Evolutionary conservation across 2,113 vertebrate genomes (phyloP), one percentile per base, ranked within the genome.

Genomic region (Nesogale talazaci): DNA sequence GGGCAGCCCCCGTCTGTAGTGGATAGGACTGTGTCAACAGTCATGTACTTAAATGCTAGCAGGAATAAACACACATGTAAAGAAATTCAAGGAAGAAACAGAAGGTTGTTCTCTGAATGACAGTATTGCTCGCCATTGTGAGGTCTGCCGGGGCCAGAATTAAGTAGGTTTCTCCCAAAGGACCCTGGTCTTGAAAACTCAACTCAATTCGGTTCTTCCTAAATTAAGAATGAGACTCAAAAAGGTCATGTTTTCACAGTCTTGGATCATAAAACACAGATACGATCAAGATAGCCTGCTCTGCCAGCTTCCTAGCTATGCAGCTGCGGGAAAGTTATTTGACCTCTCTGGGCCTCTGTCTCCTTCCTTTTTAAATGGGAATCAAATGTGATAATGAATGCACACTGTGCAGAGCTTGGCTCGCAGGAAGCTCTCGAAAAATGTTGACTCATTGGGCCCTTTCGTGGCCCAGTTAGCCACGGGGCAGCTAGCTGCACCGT

Each of bases 1-100:
- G 67, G 89, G 85, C 46, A 86, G 72, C 46, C 29, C 7, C 38
- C 34, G n/a, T 77, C 78, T 83, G 38, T 23, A 83, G 81, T 36
- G 72, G 61, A 57, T 36, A 84, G 61, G 31, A 91, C 7, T 81
- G 23, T 74, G 22, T 89, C 84, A 89, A 87, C 42, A 88, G 83
- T n/a, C 40, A 75, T 11, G 14, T 27, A 77, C 72, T 78, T 84
- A 82, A 75, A 93, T 67, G 74, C 38, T 57, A 88, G 77, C 27
- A 52, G 46, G 23, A 91, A 76, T 86, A 94, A 95, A 88, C 38
- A 34, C 80, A 65, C n/a, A 34, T 38, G 61, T 78, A 86, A 92
- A 92, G 42, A 67, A 90, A 88, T 17, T 82, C 20, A 40, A 65
- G 82, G 40, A 17, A 65, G 75, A 72, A 67, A 63, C 61, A 86